These are phyloP conservation scores for Mythimna vitellina DNA, from an alignment of 2,888 invertebrate genomes.

Conservation along the genomic window DNA sequence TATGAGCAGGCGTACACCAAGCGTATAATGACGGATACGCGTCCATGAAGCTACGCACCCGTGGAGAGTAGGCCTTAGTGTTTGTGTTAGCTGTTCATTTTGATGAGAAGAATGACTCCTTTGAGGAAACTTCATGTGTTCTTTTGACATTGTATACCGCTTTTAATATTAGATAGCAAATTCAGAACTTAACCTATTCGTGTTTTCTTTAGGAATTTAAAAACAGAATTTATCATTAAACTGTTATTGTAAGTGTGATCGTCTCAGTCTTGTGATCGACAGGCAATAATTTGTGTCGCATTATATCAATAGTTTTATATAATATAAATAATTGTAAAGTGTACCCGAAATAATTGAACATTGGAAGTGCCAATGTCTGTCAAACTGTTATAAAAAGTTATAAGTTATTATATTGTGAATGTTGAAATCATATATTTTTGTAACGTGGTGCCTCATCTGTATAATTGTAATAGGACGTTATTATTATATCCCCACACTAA, in stretches of 20 bases:
- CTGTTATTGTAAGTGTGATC: slow-evolving; percentile 20
- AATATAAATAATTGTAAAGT: slow-evolving; percentile 24
- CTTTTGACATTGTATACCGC: no score
- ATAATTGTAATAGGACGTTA: background rate
- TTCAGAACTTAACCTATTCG: no score
- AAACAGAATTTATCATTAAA: slow-evolving; percentile 8
- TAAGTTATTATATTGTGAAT: slow-evolving; percentile 24
- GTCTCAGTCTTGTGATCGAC: slow-evolving; percentile 46
- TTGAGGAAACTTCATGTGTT: no score
- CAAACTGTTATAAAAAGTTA: slow-evolving; percentile 3
- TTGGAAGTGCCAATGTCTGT: slow-evolving; percentile 53
- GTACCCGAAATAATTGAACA: slow-evolving; percentile 24
- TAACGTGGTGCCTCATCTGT: slow-evolving; percentile 18
- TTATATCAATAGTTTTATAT: slow-evolving; percentile 24
- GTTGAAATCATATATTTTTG: slow-evolving; percentile 39
- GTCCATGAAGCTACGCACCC: no score
- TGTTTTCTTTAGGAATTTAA: background rate
- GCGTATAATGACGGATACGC: no score
- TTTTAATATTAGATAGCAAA: no score
- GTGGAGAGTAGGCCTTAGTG: no score
- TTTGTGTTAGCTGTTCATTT: no score
- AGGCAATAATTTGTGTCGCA: slow-evolving; percentile 64
- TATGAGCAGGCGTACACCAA: no score
- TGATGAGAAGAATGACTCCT: no score
- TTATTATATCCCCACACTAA: slow-evolving; percentile 3